Base-by-base conservation (phyloP, 2,888 invertebrate genomes). In the Busseola fusca region DNA sequence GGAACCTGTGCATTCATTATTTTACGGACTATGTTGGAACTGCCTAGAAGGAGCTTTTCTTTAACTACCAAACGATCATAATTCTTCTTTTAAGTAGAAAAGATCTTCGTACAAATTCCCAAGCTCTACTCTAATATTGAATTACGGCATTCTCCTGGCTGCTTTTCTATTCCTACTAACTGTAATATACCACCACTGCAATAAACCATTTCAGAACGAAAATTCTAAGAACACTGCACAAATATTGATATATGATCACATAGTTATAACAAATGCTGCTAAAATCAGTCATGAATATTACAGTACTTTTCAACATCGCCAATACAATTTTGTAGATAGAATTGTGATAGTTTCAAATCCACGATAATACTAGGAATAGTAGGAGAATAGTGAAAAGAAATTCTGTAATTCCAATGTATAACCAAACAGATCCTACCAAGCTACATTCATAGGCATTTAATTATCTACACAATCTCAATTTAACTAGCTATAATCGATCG, bases 151-250 rank as follows among this genome's bases (percentile, higher is more conserved):
- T 52, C 40, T 57, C 62, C 63, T 72, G 74, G 66, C 60, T 70
- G 67, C 72, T 64, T 80, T 78, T 72, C 66, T 74, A 80, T 83
- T 72, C 65, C 70, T 80, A 63, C 74, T 87, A 81, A 86, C 81
- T 80, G 78, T 85, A 84, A 89, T 86, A 87, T 87, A 86, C 84
- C 81, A 78, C 84, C 74, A 80, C 85, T 84, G 72, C 84, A 69
- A 77, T 79, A 74, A 86, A 82, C 81, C 84, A 82, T 82, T 84
- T 72, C 70, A 74, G 74, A 83, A 78, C 82, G 81, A 81, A 81
- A 82, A 84, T 84, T 81, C 81, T 72, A 82, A 84, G 87, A 87
- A 84, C 80, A 82, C 81, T 83, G 81, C 81, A 76, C 84, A 83
- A 87, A 87, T 85, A 85, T 85, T 86, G 87, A 88, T 86, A 85